Evolutionary conservation across 2,797 vertebrate genomes (phyloP).

Genomic region (Eupleurogrammus muticus): DNA sequence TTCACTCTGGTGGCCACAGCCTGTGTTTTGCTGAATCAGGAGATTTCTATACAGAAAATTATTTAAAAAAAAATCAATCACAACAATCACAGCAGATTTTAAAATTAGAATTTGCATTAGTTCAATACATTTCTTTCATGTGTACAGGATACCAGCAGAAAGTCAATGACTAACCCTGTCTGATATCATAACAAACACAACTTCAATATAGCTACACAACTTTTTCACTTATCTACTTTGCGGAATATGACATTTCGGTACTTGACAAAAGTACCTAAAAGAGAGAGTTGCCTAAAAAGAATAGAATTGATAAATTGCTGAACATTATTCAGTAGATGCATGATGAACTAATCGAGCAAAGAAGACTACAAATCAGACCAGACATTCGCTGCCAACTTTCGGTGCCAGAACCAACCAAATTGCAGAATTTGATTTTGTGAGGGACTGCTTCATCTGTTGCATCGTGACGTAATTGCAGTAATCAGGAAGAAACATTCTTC

Average conservation of each 20-base stretch:
- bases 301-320: background rate
- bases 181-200: no score
- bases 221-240: no score
- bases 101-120: no score
- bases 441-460: background rate
- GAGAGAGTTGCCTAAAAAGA: no score
- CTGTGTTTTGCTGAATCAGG: background rate
- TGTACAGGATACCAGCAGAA: background rate
- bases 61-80: background rate
- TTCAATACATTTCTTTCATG: no score
- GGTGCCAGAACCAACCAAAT: background rate
- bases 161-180: background rate
- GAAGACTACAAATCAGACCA: background rate
- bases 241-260: no score
- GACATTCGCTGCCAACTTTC: background rate
- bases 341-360: background rate
- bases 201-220: no score
- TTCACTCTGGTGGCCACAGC: background rate
- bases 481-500: background rate
- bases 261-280: background rate
- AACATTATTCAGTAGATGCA: background rate
- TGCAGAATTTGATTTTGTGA: background rate
- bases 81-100: background rate
- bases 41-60: no score
- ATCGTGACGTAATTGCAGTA: background rate